Percentiles rank a stretch among this genome's conserved stretches.
These are phyloP conservation scores for Aquatica leii DNA, from an alignment of 2,888 invertebrate genomes.

Conservation along the genomic window DNA sequence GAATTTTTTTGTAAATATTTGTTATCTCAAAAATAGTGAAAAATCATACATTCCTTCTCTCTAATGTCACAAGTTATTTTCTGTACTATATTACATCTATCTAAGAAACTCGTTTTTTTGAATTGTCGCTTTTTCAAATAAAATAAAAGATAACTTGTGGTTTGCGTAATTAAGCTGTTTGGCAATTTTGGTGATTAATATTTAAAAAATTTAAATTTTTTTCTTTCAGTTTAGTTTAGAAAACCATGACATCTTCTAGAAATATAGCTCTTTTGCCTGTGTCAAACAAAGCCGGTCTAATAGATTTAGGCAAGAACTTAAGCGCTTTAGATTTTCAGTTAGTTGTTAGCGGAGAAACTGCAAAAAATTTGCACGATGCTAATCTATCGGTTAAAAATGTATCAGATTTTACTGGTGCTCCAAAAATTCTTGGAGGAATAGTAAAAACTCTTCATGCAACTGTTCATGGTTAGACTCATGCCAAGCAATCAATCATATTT, in stretches of 20 bases:
- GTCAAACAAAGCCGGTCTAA: constrained; percentile 89
- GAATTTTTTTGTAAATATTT: too few species aligned
- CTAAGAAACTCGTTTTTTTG: too few species aligned
- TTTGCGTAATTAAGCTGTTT: too few species aligned
- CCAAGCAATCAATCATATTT: constrained; percentile 84
- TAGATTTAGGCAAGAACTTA: constrained; percentile 82
- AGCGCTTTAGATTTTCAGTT: constrained; percentile 78
- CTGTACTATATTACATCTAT: too few species aligned
- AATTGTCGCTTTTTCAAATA: too few species aligned
- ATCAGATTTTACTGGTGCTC: constrained; percentile 90
- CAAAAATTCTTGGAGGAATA: constrained; percentile 96
- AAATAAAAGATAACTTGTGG: too few species aligned
- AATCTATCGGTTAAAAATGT: constrained; percentile 88
- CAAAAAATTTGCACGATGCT: constrained; percentile 82
- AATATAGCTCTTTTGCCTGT: constrained; percentile 86
- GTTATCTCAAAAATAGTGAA: too few species aligned
- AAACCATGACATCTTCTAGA: constrained; percentile 46
- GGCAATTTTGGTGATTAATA: too few species aligned
- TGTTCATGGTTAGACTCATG: constrained; percentile 84
- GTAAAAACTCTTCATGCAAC: constrained; percentile 98
- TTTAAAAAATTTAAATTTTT: too few species aligned
- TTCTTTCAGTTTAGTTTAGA: constrained; percentile 5
- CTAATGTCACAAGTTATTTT: too few species aligned
- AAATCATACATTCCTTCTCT: too few species aligned
- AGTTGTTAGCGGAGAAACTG: constrained; percentile 96